Percentiles rank a stretch among this genome's conserved stretches.
Evolutionary conservation across 2,797 vertebrate species (phyloP).

Genomic region (Bothrops alternatus): DNA sequence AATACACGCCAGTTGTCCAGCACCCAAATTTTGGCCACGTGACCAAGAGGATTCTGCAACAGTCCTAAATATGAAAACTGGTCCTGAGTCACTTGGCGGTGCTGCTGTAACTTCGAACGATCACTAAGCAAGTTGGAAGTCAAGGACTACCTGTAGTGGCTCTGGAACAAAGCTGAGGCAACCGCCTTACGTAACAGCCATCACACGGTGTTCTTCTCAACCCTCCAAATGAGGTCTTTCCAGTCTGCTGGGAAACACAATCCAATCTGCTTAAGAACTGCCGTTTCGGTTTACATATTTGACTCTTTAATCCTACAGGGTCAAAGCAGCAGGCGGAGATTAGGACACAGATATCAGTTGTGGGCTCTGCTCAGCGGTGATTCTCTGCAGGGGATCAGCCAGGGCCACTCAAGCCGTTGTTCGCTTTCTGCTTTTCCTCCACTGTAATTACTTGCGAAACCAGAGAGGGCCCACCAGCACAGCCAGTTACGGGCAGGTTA

Average conservation of each 20-base stretch:
- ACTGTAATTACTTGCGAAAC: not conserved
- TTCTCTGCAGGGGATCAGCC: not conserved
- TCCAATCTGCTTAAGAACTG: not conserved
- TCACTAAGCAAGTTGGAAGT: not conserved
- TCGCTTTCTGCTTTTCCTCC: not conserved
- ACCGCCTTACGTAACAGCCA: not conserved
- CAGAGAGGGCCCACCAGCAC: not conserved
- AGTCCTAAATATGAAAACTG: not conserved
- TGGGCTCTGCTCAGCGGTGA: not conserved
- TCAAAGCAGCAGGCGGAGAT: not conserved
- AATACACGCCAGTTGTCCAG: not conserved
- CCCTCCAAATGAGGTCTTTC: not conserved
- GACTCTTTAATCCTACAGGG: not conserved
- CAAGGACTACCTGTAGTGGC: not conserved
- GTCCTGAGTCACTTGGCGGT: too few relatives aligned
- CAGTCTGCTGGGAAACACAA: not conserved
- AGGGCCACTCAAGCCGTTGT: not conserved
- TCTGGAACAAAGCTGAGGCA: not conserved
- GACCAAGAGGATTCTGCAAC: not conserved
- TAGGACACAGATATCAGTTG: not conserved
- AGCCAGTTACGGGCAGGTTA: not conserved
- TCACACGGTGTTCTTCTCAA: not conserved
- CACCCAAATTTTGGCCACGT: accelerated
- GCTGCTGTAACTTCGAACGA: not conserved
- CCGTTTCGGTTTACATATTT: not conserved